Evolutionary conservation across 2,888 invertebrate species (phyloP).

Genomic region (Callinectes sapidus): DNA sequence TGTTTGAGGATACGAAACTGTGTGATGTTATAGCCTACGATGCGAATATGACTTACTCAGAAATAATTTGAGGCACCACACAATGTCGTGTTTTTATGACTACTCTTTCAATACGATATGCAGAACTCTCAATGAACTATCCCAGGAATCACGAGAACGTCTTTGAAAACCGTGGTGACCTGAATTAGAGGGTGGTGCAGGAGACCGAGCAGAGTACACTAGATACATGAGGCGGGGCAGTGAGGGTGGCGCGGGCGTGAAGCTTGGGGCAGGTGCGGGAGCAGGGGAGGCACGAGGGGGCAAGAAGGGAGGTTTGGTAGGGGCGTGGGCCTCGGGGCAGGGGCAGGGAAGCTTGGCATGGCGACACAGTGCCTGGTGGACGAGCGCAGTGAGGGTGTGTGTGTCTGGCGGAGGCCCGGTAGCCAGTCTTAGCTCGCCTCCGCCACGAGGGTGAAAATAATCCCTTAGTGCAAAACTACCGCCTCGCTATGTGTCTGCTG

Average conservation of each 20-base stretch:
- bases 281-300: background rate
- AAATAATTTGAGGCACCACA: no score
- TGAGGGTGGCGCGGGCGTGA: slow-evolving; percentile 22
- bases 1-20: no score
- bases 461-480: background rate
- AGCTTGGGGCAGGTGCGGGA: slow-evolving; percentile 14
- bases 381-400: slow-evolving; percentile 36
- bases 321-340: slow-evolving; percentile 23
- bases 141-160: no score
- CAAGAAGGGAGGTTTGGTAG: background rate
- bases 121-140: no score
- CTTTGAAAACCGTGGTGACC: no score
- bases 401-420: slow-evolving; percentile 15
- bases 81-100: no score
- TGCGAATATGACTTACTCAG: no score
- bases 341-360: slow-evolving; percentile 38
- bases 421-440: background rate
- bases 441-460: slow-evolving; percentile 20
- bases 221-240: background rate
- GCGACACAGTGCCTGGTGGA: slow-evolving; percentile 35
- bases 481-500: background rate
- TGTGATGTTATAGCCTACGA: no score
- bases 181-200: background rate
- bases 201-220: background rate
- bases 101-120: no score